Evolutionary conservation across 2,797 vertebrate species (phyloP).

Genomic region (Enteromius viviparus): DNA sequence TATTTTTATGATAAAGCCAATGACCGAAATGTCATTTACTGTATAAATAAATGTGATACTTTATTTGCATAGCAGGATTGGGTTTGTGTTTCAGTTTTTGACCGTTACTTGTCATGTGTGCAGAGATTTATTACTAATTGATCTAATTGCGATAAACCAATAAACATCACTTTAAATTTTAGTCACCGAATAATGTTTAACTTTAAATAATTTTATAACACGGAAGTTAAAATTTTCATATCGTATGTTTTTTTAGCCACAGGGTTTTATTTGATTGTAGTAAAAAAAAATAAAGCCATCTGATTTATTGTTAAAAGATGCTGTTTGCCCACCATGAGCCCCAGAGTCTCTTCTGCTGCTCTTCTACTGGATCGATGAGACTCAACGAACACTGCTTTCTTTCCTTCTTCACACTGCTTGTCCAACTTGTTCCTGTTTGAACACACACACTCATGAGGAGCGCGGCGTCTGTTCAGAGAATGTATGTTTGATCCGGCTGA

Average conservation of each 20-base stretch:
- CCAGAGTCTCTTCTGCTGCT: neutral
- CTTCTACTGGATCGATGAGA: conserved; percentile 8
- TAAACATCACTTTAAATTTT: neutral
- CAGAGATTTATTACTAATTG: too few relatives aligned
- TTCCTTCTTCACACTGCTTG: neutral
- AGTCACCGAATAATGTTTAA: neutral
- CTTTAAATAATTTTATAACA: neutral
- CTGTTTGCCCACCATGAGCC: neutral
- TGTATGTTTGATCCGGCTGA: conserved; percentile 21
- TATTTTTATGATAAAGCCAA: neutral
- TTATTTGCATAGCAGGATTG: too few relatives aligned
- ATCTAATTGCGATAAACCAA: neutral
- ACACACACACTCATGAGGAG: conserved; percentile 7
- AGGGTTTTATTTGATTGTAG: neutral
- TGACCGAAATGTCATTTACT: too few relatives aligned
- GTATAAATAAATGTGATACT: too few relatives aligned
- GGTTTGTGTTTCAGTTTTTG: too few relatives aligned
- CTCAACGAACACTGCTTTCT: neutral
- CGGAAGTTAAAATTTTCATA: too few relatives aligned
- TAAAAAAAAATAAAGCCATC: neutral
- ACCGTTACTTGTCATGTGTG: too few relatives aligned
- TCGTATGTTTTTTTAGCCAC: neutral
- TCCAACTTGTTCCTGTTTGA: neutral
- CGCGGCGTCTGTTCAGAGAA: neutral
- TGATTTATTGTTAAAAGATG: neutral